A percentile compares a stretch with the other conserved stretches of the same genome.
These are phyloP conservation scores for Medauroidea extradentata DNA, from an alignment of 1,140 invertebrate genomes.

Conservation along the genomic window DNA sequence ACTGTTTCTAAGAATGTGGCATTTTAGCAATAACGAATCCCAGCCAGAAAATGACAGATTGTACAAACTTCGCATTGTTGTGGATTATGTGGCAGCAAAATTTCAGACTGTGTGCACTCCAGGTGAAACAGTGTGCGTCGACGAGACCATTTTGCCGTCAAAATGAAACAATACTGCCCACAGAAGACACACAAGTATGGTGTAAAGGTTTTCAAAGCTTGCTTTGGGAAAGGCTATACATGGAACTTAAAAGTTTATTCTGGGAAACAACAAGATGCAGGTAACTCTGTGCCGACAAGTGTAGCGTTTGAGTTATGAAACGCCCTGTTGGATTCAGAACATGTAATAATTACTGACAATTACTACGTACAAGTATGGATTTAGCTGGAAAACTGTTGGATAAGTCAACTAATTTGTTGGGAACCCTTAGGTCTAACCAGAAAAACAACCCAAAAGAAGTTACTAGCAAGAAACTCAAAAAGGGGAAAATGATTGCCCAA, in stretches of 20 bases:
- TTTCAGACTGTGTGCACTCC: background rate
- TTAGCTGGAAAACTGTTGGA: constrained; percentile 13
- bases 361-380: constrained; percentile 22
- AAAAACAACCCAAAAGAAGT: constrained; percentile 22
- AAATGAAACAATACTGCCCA: background rate
- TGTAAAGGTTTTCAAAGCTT: background rate
- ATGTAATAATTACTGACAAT: constrained; percentile 24
- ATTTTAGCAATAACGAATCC: constrained; percentile 26
- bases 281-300: background rate
- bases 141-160: background rate
- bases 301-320: too few species aligned
- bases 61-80: constrained; percentile 23
- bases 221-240: background rate
- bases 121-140: background rate
- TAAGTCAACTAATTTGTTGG: constrained; percentile 20
- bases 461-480: constrained; percentile 3
- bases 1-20: constrained; percentile 23
- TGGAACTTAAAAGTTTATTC: background rate
- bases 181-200: background rate
- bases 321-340: constrained; percentile 11
- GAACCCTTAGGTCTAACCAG: constrained; percentile 20
- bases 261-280: background rate
- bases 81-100: background rate
- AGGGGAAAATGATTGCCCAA: background rate
- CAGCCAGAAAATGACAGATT: constrained; percentile 19